These are phyloP conservation scores for Elegia similella DNA, from an alignment of 2,888 invertebrate species.

Conservation along the genomic window DNA sequence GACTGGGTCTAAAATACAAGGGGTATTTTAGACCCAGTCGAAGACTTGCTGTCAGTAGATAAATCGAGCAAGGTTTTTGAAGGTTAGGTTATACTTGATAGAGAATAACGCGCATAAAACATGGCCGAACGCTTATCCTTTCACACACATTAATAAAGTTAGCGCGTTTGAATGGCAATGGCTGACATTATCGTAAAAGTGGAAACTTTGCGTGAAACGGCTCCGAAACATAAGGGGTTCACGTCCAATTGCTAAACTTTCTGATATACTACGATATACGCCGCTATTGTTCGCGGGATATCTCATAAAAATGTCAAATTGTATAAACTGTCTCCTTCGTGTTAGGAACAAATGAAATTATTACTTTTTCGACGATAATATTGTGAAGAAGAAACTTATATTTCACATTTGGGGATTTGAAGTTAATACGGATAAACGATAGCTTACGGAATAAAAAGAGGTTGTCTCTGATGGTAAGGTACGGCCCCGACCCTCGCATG, in stretches of 20 bases:
- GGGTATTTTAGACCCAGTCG: background rate
- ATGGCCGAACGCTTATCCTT: slow-evolving; percentile 72
- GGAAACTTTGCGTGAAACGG: slow-evolving; percentile 76
- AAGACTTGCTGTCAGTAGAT: too few relatives aligned
- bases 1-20: too few relatives aligned
- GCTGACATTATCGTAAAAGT: slow-evolving; percentile 81
- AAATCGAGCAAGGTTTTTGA: too few relatives aligned
- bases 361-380: background rate
- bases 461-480: too few relatives aligned
- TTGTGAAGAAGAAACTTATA: too few relatives aligned
- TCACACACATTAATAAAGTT: slow-evolving; percentile 79
- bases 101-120: slow-evolving; percentile 44
- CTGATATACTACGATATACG: slow-evolving; percentile 72
- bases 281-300: slow-evolving; percentile 67
- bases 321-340: slow-evolving; percentile 49
- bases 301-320: slow-evolving; percentile 70
- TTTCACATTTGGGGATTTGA: too few relatives aligned
- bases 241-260: slow-evolving; percentile 79
- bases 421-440: too few relatives aligned
- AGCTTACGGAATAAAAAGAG: too few relatives aligned
- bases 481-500: too few relatives aligned
- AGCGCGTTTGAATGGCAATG: slow-evolving; percentile 80
- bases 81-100: slow-evolving; percentile 5
- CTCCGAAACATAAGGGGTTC: slow-evolving; percentile 79
- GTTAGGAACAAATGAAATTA: slow-evolving; percentile 28